Evolutionary conservation across 2,797 vertebrate species (phyloP).

Genomic region (Toxotes lorentzi): DNA sequence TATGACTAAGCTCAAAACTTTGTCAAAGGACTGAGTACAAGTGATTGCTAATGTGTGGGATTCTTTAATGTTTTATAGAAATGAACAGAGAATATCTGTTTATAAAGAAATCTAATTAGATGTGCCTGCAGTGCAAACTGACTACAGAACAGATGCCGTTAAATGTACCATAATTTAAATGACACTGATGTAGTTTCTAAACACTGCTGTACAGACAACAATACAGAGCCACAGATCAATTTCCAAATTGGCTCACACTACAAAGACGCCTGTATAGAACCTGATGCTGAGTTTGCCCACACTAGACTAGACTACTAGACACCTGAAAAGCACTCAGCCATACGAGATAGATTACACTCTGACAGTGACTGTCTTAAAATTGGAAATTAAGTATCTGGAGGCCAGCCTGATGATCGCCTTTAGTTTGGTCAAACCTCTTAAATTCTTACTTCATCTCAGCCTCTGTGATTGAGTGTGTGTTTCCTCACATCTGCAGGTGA

Average conservation of each 20-base stretch:
- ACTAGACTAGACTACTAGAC: background rate
- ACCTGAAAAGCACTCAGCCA: background rate
- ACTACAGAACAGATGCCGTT: background rate
- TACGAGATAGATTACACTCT: background rate
- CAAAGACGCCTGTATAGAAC: background rate
- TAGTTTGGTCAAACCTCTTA: background rate
- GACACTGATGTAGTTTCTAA: conserved; percentile 2
- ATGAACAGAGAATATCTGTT: background rate
- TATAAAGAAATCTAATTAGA: background rate
- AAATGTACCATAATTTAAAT: background rate
- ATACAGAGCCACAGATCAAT: conserved; percentile 15
- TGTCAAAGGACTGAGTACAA: background rate
- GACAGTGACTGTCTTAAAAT: conserved; percentile 3
- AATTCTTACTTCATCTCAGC: conserved; percentile 12
- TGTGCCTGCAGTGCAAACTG: background rate
- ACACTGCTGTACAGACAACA: conserved; percentile 22
- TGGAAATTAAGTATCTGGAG: background rate
- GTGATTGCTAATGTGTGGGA: background rate
- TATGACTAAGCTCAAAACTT: background rate
- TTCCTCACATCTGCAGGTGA: conserved; percentile 28
- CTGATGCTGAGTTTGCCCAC: background rate
- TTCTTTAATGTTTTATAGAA: background rate
- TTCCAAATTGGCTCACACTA: conserved; percentile 10
- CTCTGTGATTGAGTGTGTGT: background rate
- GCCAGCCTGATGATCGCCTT: background rate